Evolutionary conservation across 2,888 invertebrate genomes (phyloP).

Genomic region (Leptinotarsa haldemani): DNA sequence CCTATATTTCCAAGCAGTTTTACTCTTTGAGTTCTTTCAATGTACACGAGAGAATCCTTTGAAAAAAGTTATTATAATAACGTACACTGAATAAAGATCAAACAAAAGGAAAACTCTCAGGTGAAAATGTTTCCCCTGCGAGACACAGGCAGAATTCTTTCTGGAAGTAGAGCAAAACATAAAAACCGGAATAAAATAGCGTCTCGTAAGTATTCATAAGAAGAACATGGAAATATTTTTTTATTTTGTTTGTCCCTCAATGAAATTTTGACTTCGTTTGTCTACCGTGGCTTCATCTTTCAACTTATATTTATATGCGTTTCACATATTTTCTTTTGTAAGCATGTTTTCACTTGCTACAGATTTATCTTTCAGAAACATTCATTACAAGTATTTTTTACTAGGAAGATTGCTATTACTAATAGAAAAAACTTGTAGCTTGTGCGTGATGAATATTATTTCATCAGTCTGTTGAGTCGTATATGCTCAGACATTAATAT

Average conservation of each 20-base stretch:
- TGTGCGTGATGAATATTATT: too few species aligned
- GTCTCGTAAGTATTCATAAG: background rate
- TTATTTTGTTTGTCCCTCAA: background rate
- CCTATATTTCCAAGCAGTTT: background rate
- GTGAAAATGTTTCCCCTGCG: background rate
- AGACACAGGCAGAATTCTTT: background rate
- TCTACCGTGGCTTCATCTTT: background rate
- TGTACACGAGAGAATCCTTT: background rate
- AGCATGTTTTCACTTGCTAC: too few species aligned
- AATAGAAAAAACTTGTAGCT: too few species aligned
- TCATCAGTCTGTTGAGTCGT: too few species aligned
- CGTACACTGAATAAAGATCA: background rate
- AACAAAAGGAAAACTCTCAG: slow-evolving; percentile 2
- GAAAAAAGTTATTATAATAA: background rate
- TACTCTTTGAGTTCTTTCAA: background rate
- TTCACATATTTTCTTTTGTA: too few species aligned
- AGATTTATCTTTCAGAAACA: too few species aligned
- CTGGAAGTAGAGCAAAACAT: background rate
- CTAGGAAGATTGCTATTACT: too few species aligned
- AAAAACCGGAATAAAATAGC: background rate
- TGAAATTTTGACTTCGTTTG: background rate
- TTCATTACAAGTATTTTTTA: too few species aligned
- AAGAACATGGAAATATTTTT: background rate
- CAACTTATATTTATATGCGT: background rate
- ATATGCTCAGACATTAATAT: too few species aligned